Evolutionary conservation across 2,888 invertebrate genomes (phyloP).

Genomic region (Phengaris alcon): DNA sequence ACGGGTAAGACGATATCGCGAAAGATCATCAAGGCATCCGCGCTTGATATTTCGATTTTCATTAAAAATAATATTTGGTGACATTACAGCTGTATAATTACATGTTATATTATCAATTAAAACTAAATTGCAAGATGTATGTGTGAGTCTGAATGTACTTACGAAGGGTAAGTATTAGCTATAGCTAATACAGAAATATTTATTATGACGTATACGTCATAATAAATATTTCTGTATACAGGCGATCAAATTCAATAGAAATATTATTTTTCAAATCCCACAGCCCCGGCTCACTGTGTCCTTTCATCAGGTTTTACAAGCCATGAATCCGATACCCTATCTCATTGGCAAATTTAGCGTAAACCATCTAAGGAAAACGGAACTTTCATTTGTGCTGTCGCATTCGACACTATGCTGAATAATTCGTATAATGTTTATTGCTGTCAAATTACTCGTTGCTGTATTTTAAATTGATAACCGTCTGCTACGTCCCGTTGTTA

Average conservation of each 20-base stretch:
- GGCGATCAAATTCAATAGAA: constrained; percentile 39
- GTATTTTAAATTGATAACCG: no score
- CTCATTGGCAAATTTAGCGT: constrained; percentile 72
- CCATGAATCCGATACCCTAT: constrained; percentile 67
- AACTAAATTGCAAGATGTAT: no score
- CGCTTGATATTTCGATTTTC: no score
- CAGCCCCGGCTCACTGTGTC: constrained; percentile 42
- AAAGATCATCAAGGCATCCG: no score
- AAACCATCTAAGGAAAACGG: constrained; percentile 51
- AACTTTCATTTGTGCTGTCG: constrained; percentile 30
- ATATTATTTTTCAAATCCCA: constrained; percentile 54
- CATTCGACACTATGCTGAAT: constrained; percentile 28
- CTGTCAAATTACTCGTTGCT: no score
- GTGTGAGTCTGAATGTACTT: background rate
- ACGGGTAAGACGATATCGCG: no score
- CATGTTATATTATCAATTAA: no score
- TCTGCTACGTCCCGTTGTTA: no score
- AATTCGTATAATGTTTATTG: background rate
- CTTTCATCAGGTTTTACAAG: constrained; percentile 64
- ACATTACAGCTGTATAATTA: no score
- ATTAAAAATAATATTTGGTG: no score
- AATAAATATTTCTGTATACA: constrained; percentile 35
- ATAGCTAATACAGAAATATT: no score
- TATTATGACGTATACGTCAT: no score
- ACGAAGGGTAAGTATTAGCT: constrained; percentile 21